Conservation (phyloP, 2,113 vertebrate genomes). For the Apodemus sylvaticus region DNA sequence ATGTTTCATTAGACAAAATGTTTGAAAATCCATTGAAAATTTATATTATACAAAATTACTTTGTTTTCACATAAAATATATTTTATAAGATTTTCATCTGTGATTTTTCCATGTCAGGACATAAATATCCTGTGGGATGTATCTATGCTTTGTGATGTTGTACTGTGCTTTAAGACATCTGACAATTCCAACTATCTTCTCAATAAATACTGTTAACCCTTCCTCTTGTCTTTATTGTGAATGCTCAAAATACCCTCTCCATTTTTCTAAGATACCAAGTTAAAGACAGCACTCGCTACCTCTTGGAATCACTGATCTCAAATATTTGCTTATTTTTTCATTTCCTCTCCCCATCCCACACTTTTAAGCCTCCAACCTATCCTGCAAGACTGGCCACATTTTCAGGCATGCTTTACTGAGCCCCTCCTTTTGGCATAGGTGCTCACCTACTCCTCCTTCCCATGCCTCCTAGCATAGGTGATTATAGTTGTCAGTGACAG, state of each 20-base stretch:
- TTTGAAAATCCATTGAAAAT: constrained; percentile 12
- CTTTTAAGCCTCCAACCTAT: neutral
- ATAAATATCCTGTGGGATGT: neutral
- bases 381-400: neutral
- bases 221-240: neutral
- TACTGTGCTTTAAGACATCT: neutral
- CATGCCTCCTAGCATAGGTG: neutral
- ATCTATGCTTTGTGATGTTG: neutral
- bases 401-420: neutral
- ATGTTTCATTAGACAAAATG: neutral
- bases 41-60: constrained; percentile 25
- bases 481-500: neutral
- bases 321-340: neutral
- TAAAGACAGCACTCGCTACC: neutral
- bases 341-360: neutral
- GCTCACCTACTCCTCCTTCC: neutral
- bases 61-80: constrained; percentile 11
- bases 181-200: neutral
- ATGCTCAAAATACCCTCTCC: neutral
- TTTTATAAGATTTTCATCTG: neutral
- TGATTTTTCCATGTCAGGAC: constrained; percentile 23
- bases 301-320: neutral
- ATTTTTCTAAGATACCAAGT: neutral
- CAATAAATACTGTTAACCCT: neutral
- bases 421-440: neutral